These are phyloP conservation scores for Spea multiplicata DNA, from an alignment of 2,113 vertebrate species.

Conservation along the genomic window DNA sequence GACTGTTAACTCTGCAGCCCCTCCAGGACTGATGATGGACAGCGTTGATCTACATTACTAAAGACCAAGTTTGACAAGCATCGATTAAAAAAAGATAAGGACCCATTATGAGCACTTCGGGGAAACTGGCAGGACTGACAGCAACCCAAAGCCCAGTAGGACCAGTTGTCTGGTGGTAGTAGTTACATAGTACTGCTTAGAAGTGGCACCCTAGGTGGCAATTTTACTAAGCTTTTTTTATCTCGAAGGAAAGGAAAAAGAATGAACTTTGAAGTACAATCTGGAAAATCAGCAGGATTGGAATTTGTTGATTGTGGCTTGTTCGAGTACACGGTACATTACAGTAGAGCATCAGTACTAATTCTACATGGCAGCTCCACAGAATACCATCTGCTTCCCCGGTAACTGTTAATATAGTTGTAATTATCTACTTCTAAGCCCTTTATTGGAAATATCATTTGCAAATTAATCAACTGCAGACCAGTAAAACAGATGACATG, in stretches of 20 bases:
- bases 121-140: no score
- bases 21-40: no score
- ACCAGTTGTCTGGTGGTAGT: no score
- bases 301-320: slow-evolving; percentile 68
- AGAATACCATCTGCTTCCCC: slow-evolving; percentile 95
- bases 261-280: slow-evolving; percentile 67
- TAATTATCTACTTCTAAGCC: slow-evolving; percentile 98
- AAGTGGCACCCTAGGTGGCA: no score
- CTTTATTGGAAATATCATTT: slow-evolving; percentile 96
- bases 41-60: no score
- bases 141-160: no score
- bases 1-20: no score
- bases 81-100: no score
- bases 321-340: slow-evolving; percentile 77
- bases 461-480: slow-evolving; percentile 93
- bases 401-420: slow-evolving; percentile 98
- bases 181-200: no score
- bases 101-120: no score
- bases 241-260: slow-evolving; percentile 49
- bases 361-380: slow-evolving; percentile 94
- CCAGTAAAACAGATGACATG: slow-evolving; percentile 80
- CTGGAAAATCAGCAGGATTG: slow-evolving; percentile 79
- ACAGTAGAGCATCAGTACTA: slow-evolving; percentile 89
- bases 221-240: slow-evolving; percentile 62
- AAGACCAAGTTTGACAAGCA: no score